Base-by-base conservation (phyloP, 2,888 invertebrate species). In the Pilophorus perplexus region DNA sequence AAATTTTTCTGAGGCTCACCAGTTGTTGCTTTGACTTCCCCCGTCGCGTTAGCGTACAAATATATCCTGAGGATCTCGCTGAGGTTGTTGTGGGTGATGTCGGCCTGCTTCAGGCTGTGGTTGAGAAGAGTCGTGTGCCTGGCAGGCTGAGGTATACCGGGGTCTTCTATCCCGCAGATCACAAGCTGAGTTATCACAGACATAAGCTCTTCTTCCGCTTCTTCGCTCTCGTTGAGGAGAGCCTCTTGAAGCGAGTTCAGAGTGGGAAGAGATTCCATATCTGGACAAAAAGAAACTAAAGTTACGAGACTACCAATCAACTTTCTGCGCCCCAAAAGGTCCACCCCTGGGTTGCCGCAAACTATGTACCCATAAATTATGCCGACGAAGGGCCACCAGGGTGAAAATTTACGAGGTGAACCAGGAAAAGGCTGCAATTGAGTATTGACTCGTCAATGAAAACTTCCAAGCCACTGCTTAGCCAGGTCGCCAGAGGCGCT, bases 121-220 rank as follows among this genome's bases (percentile, higher is more conserved):
- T 94, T 94, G 2, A 96, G 81, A 5, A 90, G 83, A 0, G 95
- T 96, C 0, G 93, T 89, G 75, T 94, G 93, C 0, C 92, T 81
- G 0, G 90, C 90, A 0, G 92, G 91, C 78, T 92, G 91, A 0
- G 92, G 91, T 68, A 93, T 91, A 0, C 92, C 94, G 2, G 88
- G 95, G 81, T 96, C 95, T 79, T 93, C 93, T 64, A 95, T 90
- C 70, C 94, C 94, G 76, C 93, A 91, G 27, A 93, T 89, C 23
- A 96, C 81, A 22, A 97, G 80, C 77, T 94, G 93, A 8, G 91
- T 90, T 79, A 95, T 85, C 5, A 95, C 88, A 59, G 90, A 89
- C 42, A 94, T 78, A 69, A 95, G 80, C 74, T 94, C 93, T 74
- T 93, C 93, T 73, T 90, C 89, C 4, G 85, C 84, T 71, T 87